These are phyloP conservation scores for Acanthococcus lagerstroemiae DNA, from an alignment of 2,888 invertebrate species.

Conservation along the genomic window DNA sequence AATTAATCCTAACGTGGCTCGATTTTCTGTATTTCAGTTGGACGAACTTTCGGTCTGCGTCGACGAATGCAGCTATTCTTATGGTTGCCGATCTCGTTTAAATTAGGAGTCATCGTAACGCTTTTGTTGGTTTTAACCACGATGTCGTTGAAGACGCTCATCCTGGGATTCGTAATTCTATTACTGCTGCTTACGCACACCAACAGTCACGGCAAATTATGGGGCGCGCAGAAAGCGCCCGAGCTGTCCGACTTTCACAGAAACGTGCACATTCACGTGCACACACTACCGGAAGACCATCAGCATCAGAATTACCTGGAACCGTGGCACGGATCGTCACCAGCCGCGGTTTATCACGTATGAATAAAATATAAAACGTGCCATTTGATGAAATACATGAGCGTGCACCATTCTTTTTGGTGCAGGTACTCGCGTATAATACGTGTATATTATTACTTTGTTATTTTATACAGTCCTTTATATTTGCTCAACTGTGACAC, in stretches of 20 bases:
- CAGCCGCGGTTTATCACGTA: neutral
- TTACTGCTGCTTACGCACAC: conserved; percentile 32
- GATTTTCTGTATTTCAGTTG: conserved; percentile 24
- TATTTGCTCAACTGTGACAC: too few species aligned
- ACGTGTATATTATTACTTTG: too few species aligned
- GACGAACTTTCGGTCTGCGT: conserved; percentile 35
- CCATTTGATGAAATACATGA: too few species aligned
- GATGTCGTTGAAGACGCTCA: conserved; percentile 36
- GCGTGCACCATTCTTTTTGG: too few species aligned
- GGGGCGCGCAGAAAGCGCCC: neutral
- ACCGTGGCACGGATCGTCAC: neutral
- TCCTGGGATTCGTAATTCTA: conserved; percentile 36
- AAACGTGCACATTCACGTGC: conserved; percentile 20
- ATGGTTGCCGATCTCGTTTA: conserved; percentile 37
- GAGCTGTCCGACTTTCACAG: conserved; percentile 7
- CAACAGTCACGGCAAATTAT: conserved; percentile 11
- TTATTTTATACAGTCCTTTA: too few species aligned
- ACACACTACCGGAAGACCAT: conserved; percentile 5
- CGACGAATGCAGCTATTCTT: conserved; percentile 35
- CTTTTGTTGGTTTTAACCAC: conserved; percentile 35
- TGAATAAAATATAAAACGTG: too few species aligned
- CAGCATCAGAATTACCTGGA: neutral
- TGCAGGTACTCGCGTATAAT: too few species aligned
- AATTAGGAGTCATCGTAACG: conserved; percentile 38
- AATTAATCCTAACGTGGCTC: too few species aligned